These are phyloP conservation scores for Trichogramma evanescens DNA, from an alignment of 2,888 invertebrate genomes.

Conservation along the genomic window DNA sequence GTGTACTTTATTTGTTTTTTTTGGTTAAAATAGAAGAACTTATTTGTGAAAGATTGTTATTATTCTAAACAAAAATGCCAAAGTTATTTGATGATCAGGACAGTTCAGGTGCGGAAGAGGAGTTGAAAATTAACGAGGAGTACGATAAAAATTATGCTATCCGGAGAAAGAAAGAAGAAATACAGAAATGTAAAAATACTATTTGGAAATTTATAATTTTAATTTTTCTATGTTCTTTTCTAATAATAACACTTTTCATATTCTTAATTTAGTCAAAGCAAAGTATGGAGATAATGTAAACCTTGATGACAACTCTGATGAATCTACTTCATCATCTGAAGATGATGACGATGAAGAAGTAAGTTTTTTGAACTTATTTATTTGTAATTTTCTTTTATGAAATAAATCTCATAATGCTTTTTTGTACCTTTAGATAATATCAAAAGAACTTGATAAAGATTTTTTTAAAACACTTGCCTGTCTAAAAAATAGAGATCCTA, in stretches of 20 bases:
- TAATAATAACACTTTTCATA: not conserved
- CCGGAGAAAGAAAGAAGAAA: conserved; percentile 80
- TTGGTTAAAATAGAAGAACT: too few relatives aligned
- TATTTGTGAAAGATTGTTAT: not conserved
- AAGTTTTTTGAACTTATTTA: conserved; percentile 10
- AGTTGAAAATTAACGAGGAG: conserved; percentile 64
- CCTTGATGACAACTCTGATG: conserved; percentile 46
- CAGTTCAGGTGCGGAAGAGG: conserved; percentile 53
- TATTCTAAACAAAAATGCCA: conserved; percentile 31
- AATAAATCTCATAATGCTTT: not conserved
- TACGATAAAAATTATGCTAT: conserved; percentile 79
- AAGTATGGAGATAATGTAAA: conserved; percentile 60
- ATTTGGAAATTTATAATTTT: not conserved
- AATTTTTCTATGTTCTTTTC: conserved; percentile 7
- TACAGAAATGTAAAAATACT: conserved; percentile 65
- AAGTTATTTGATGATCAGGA: conserved; percentile 52
- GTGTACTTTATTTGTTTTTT: too few relatives aligned
- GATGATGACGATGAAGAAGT: conserved; percentile 60
- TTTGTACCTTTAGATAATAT: conserved; percentile 11
- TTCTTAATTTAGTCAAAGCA: conserved; percentile 58
- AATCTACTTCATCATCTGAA: conserved; percentile 49
- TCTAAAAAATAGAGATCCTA: conserved; percentile 81
- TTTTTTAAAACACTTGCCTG: conserved; percentile 81
- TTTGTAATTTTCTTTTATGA: not conserved
- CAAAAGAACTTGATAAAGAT: conserved; percentile 67